These are phyloP conservation scores for Trissoscelio sp. DNA, from an alignment of 2,888 invertebrate species.

Conservation along the genomic window DNA sequence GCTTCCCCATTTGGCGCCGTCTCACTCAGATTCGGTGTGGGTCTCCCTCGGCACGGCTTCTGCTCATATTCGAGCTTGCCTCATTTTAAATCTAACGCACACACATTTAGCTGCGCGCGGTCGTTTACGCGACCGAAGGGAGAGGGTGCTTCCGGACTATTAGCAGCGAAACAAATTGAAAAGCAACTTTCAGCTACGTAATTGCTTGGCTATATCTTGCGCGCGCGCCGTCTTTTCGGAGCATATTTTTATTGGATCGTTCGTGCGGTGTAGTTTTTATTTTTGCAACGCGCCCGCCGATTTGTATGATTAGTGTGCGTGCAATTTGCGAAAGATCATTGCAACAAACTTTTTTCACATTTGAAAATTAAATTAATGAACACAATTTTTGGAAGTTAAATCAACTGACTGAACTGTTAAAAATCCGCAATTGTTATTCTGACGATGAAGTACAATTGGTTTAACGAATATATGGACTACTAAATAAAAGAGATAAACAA, in stretches of 20 bases:
- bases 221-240: slow-evolving; percentile 43
- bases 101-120: slow-evolving; percentile 43
- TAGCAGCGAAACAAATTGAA: slow-evolving; percentile 70
- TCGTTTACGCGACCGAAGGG: slow-evolving; percentile 65
- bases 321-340: slow-evolving; percentile 22
- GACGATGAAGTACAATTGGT: no score
- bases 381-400: no score
- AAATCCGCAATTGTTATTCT: no score
- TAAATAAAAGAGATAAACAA: no score
- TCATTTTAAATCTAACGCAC: slow-evolving; percentile 64
- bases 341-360: slow-evolving; percentile 23
- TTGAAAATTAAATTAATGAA: slow-evolving; percentile 24
- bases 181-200: slow-evolving; percentile 68
- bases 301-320: slow-evolving; percentile 42
- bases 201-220: slow-evolving; percentile 62
- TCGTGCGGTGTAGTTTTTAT: slow-evolving; percentile 34
- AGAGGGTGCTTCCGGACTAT: slow-evolving; percentile 69
- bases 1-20: slow-evolving; percentile 43
- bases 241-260: slow-evolving; percentile 45
- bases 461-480: no score
- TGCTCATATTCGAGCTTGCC: slow-evolving; percentile 61
- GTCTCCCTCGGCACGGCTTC: slow-evolving; percentile 37
- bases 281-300: slow-evolving; percentile 12
- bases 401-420: no score
- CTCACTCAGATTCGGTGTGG: slow-evolving; percentile 39